Evolutionary conservation across 2,797 vertebrate genomes (phyloP), one percentile per base, ranked within the genome.

Genomic region (Menidia menidia): DNA sequence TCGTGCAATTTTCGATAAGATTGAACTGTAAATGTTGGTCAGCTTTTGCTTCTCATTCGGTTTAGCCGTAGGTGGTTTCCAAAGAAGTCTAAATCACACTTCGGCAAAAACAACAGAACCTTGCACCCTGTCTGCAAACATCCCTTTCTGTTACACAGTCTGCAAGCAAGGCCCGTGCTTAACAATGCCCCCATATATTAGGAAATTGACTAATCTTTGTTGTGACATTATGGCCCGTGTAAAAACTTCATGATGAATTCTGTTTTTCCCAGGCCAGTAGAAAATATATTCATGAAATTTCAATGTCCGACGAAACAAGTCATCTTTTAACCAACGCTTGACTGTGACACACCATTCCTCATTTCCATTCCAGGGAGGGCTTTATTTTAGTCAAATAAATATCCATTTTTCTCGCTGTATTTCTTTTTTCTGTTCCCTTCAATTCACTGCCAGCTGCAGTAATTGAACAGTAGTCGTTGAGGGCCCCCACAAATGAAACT

Each of bases 221-320:
- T 67, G 84, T 93, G 92, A 93, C 92, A 93, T 93, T 93, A 90
- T 63, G 78, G 89, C 86, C 90, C 68, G 81, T 69, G 82, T 88
- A 86, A 83, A 88, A 89, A 93, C 89, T 90, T 92, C 70, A 89
- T 94, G 90, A 94, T 93, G 74, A 91, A 94, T 94, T 93, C 75
- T 82, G 85, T 91, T 89, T 91, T 93, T 89, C 85, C 51, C 53
- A 61, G 77, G 75, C 84, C 79, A 84, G 82, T 63, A 83, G 88
- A 90, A 94, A 95, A 95, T 94, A 92, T 95, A 94, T 95, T 94
- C 92, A 95, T 95, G 92, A 94, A 94, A 93, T 94, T 92, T 93
- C 93, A 93, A 93, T 93, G 93, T 94, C 91, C 92, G 85, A 92
- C 87, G 80, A 92, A 93, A 90, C 82, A 90, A 93, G 92, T 88